phyloP scores from a whole-genome alignment of 2,113 vertebrate species.

The Corythaeola cristata region DNA sequence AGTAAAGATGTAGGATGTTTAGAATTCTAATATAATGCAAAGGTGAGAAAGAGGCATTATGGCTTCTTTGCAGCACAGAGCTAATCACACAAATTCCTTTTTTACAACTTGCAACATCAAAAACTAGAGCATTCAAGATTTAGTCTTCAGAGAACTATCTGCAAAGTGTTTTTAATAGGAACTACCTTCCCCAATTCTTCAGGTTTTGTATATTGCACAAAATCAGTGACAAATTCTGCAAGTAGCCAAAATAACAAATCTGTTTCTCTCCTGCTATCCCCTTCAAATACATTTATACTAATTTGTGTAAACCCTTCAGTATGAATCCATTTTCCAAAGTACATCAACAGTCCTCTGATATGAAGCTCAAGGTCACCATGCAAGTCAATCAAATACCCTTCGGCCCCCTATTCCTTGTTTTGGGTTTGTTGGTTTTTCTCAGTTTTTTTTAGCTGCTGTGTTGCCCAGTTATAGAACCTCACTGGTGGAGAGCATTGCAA shows the following conservation, averaged over 20 bases:
- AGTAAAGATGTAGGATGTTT: background rate
- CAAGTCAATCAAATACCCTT: background rate
- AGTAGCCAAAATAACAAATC: background rate
- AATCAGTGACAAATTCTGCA: background rate
- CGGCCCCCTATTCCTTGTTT: background rate
- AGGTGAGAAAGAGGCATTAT: background rate
- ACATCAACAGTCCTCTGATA: background rate
- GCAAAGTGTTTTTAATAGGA: background rate
- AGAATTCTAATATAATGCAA: background rate
- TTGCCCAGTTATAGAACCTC: background rate
- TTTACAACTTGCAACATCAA: background rate
- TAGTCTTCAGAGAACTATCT: background rate
- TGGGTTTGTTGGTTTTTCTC: background rate
- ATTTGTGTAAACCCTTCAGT: background rate
- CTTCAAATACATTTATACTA: background rate
- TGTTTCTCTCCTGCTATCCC: background rate
- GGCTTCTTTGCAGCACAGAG: background rate
- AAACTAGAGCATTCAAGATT: background rate
- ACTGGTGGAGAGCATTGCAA: background rate
- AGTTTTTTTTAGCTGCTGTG: accelerated
- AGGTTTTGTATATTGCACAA: background rate
- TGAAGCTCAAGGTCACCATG: background rate
- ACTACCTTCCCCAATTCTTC: background rate
- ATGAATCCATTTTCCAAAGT: background rate
- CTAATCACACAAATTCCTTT: background rate